A percentile compares a stretch with the other conserved stretches of the same genome.
Evolutionary conservation across 2,113 vertebrate species (phyloP).

Genomic region (Phalacrocorax carbo): DNA sequence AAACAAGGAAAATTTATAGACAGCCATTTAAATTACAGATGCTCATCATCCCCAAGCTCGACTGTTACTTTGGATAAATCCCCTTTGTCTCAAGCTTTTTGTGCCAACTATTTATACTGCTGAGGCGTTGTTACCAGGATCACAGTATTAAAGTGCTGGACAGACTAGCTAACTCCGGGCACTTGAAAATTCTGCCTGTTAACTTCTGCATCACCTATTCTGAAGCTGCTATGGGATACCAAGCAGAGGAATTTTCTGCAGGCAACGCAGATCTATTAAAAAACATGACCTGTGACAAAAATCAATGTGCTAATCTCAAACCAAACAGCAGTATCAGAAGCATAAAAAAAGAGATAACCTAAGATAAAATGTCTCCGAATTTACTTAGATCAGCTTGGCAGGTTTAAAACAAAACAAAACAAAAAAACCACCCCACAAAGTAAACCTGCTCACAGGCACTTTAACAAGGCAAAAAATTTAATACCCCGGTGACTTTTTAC

Average conservation of each 20-base stretch:
- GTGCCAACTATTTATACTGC: background rate
- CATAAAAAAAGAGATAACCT: constrained; percentile 68
- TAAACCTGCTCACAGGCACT: background rate
- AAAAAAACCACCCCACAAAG: background rate
- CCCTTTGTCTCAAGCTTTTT: background rate
- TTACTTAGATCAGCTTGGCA: constrained; percentile 47
- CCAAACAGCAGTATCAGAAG: constrained; percentile 74
- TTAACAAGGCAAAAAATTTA: background rate
- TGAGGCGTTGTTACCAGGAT: background rate
- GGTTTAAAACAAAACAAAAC: background rate
- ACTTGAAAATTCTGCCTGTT: constrained; percentile 56
- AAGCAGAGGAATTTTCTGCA: constrained; percentile 57
- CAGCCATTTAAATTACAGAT: background rate
- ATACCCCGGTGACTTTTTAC: constrained; percentile 7
- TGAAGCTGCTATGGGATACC: constrained; percentile 26
- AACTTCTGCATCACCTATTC: constrained; percentile 43
- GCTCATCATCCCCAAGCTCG: background rate
- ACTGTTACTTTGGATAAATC: background rate
- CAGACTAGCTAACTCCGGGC: background rate
- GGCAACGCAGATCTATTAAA: constrained; percentile 71
- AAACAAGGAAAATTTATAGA: background rate
- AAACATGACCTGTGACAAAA: constrained; percentile 80
- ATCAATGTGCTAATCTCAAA: constrained; percentile 79
- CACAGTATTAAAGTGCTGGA: background rate
- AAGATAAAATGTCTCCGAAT: constrained; percentile 62